A percentile compares a stretch with the other conserved stretches of the same genome.
Evolutionary conservation across 2,113 vertebrate genomes (phyloP).

Genomic region (Lampris megalopsis): DNA sequence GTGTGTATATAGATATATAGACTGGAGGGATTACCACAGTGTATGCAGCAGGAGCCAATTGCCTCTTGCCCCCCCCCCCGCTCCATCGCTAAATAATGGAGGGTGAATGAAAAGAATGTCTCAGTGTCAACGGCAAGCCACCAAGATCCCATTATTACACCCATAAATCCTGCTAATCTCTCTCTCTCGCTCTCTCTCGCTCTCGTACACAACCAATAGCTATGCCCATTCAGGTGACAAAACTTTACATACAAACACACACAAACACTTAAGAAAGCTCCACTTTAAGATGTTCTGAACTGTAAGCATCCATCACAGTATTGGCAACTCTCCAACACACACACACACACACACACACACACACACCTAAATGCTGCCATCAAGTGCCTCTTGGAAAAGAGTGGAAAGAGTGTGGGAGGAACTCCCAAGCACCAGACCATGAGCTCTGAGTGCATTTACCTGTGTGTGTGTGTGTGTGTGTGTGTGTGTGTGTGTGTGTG

Average conservation of each 20-base stretch:
- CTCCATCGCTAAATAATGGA: conserved; percentile 71
- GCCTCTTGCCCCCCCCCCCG: conserved; percentile 45
- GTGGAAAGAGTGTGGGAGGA: conserved; percentile 30
- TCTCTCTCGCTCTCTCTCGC: neutral
- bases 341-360: conserved; percentile 20
- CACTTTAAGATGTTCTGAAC: conserved; percentile 41
- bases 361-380: conserved; percentile 51
- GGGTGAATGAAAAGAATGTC: conserved; percentile 70
- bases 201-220: conserved; percentile 17
- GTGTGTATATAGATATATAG: too few relatives aligned
- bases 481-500: conserved; percentile 1
- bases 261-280: conserved; percentile 23
- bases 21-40: conserved; percentile 15
- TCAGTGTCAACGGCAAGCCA: conserved; percentile 68
- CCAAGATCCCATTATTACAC: conserved; percentile 76
- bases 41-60: conserved; percentile 38
- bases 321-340: conserved; percentile 40
- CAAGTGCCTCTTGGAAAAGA: conserved; percentile 12
- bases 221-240: conserved; percentile 30
- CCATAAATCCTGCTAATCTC: conserved; percentile 72
- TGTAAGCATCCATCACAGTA: conserved; percentile 55
- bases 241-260: conserved; percentile 31
- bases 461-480: neutral
- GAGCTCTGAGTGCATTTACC: neutral
- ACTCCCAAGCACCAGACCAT: neutral